These are phyloP conservation scores for Apotomis capreana DNA, from an alignment of 2,888 invertebrate genomes.

Conservation along the genomic window DNA sequence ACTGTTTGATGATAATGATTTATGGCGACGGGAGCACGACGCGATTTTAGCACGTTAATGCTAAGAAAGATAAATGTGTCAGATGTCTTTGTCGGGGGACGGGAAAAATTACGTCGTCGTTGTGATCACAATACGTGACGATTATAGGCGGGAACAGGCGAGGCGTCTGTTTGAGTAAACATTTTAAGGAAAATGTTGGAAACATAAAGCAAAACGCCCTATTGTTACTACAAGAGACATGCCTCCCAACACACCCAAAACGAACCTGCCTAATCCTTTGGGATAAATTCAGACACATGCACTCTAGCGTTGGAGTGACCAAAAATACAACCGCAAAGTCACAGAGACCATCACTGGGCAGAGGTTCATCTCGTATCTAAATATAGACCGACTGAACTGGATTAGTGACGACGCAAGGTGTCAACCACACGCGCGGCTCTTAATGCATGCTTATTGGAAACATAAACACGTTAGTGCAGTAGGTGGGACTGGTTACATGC, in stretches of 20 bases:
- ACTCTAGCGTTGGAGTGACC: slow-evolving; percentile 61
- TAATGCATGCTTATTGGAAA: slow-evolving; percentile 52
- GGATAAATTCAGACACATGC: background rate
- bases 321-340: slow-evolving; percentile 72
- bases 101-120: slow-evolving; percentile 64
- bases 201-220: slow-evolving; percentile 22
- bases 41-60: slow-evolving; percentile 76
- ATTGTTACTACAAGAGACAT: slow-evolving; percentile 6
- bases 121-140: slow-evolving; percentile 51
- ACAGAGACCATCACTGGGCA: slow-evolving; percentile 59
- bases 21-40: slow-evolving; percentile 76
- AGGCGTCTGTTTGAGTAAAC: slow-evolving; percentile 42
- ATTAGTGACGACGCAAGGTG: slow-evolving; percentile 69
- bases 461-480: slow-evolving; percentile 49
- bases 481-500: slow-evolving; percentile 37
- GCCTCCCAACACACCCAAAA: background rate
- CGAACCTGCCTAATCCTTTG: background rate
- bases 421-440: slow-evolving; percentile 59
- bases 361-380: slow-evolving; percentile 74
- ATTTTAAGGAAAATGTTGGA: slow-evolving; percentile 7
- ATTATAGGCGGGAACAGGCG: slow-evolving; percentile 43
- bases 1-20: slow-evolving; percentile 81
- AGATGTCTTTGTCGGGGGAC: slow-evolving; percentile 61
- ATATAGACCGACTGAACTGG: slow-evolving; percentile 67
- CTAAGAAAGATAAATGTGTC: slow-evolving; percentile 76